Conservation (phyloP, 2,797 vertebrate genomes). For the Darevskia mixta region DNA sequence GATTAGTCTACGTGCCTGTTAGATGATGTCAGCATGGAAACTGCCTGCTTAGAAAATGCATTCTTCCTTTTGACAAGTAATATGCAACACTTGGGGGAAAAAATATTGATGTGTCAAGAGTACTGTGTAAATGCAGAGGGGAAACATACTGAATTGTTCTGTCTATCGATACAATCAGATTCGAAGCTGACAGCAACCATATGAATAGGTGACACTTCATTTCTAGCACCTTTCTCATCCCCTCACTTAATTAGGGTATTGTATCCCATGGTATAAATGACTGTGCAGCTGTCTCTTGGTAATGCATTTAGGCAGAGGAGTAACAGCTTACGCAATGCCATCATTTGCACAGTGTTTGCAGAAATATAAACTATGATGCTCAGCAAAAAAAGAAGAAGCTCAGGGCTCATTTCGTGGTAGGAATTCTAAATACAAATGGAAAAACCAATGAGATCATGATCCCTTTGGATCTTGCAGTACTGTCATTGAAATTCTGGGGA, state of each 20-base stretch:
- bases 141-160: background rate
- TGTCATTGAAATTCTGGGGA: background rate
- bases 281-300: background rate
- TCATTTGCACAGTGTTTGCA: background rate
- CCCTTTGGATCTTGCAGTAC: background rate
- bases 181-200: background rate
- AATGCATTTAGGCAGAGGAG: background rate
- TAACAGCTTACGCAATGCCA: background rate
- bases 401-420: background rate
- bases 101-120: background rate
- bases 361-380: background rate
- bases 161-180: background rate
- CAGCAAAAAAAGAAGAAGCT: background rate
- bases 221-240: conserved; percentile 23
- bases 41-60: background rate
- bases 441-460: background rate
- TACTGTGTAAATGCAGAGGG: background rate
- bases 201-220: background rate
- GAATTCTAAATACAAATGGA: conserved; percentile 26
- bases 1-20: background rate
- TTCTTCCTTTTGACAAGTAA: conserved; percentile 34
- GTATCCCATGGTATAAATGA: background rate
- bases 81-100: background rate
- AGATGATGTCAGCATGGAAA: background rate
- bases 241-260: conserved; percentile 31